phyloP scores from a whole-genome alignment of 2,113 vertebrate genomes.

The Rhabdornis inornatus region DNA sequence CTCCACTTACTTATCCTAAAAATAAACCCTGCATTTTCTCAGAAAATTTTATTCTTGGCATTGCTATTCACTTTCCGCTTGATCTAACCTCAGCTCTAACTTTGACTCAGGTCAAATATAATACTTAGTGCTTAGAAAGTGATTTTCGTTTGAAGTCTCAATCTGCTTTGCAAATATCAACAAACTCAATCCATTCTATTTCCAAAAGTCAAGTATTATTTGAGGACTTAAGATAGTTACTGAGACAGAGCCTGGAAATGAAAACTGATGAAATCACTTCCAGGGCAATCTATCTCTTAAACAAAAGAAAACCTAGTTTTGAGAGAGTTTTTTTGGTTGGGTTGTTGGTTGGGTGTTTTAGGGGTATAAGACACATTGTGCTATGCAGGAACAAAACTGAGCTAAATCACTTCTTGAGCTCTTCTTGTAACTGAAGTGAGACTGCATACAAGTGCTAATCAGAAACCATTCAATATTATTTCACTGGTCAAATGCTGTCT shows the following conservation, averaged over 20 bases:
- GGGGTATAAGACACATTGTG: not conserved
- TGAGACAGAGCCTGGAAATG: not conserved
- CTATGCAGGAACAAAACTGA: not conserved
- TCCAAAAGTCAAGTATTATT: not conserved
- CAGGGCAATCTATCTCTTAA: not conserved
- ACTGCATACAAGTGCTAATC: not conserved
- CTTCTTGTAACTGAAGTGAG: not conserved
- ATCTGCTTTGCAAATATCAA: not conserved
- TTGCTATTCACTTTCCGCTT: not conserved
- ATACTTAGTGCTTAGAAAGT: not conserved
- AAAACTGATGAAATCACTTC: not conserved
- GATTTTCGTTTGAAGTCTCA: not conserved
- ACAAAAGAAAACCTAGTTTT: not conserved
- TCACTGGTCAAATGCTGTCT: not conserved
- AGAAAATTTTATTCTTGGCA: not conserved
- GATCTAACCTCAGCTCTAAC: not conserved
- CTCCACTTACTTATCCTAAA: not conserved
- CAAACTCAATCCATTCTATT: not conserved
- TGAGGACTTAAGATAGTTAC: not conserved
- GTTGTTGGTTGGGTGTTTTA: not conserved
- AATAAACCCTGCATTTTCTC: not conserved
- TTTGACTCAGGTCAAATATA: not conserved
- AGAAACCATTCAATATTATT: not conserved
- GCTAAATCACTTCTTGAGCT: not conserved
- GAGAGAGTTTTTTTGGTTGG: not conserved